These are phyloP conservation scores for Notamacropus eugenii DNA, from an alignment of 2,797 vertebrate species.

Conservation along the genomic window DNA sequence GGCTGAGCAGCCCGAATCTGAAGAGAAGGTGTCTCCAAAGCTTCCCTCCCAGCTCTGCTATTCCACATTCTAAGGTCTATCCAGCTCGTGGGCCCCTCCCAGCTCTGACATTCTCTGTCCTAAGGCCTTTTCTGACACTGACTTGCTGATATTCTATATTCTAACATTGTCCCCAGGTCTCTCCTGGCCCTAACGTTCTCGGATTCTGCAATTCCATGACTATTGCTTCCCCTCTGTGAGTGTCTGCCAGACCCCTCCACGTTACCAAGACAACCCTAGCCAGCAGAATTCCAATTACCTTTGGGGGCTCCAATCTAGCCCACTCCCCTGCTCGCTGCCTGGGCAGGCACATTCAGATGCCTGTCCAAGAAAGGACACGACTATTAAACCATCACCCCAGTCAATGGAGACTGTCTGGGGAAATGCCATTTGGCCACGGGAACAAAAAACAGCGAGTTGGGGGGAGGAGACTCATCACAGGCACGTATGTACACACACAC, in stretches of 20 bases:
- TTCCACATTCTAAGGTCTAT: not conserved
- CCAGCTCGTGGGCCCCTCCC: not conserved
- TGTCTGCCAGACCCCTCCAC: constrained; percentile 92
- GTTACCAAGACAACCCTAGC: constrained; percentile 94
- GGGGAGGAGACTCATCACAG: constrained; percentile 82
- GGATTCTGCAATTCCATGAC: constrained; percentile 49
- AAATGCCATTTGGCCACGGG: constrained; percentile 82
- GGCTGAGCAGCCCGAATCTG: fast-evolving
- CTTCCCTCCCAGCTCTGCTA: not conserved
- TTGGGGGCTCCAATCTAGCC: constrained; percentile 81
- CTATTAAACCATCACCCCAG: constrained; percentile 87
- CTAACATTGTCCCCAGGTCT: constrained; percentile 15
- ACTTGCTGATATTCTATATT: constrained; percentile 35
- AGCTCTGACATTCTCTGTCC: not conserved
- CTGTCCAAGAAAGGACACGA: constrained; percentile 88
- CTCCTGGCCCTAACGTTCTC: not conserved
- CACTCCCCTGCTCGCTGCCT: constrained; percentile 86
- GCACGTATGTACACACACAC: constrained; percentile 60
- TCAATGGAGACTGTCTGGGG: constrained; percentile 81
- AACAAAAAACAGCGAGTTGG: constrained; percentile 81
- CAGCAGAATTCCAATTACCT: constrained; percentile 93
- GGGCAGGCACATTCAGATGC: constrained; percentile 88
- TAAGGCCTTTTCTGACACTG: not conserved
- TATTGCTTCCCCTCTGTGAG: constrained; percentile 89
- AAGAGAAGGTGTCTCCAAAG: no score